Percentiles rank a stretch among this genome's conserved stretches.
Evolutionary conservation across 2,888 invertebrate species (phyloP).

Genomic region (Euzophera pinguis): DNA sequence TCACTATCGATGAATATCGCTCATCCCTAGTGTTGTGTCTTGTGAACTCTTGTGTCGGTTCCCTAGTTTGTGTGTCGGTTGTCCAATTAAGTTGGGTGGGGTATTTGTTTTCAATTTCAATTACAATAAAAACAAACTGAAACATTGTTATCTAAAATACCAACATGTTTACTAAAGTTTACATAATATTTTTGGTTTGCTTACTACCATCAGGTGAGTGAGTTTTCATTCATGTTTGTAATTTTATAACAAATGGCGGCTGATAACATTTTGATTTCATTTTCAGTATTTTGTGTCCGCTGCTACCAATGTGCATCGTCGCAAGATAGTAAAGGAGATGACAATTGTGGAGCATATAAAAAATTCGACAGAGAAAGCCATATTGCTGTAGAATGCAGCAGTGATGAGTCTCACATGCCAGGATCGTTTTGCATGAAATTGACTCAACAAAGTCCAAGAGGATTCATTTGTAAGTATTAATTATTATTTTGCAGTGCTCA

Average conservation of each 20-base stretch:
- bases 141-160: neutral
- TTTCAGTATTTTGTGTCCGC: slow-evolving; percentile 85
- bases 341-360: slow-evolving; percentile 94
- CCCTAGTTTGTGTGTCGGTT: too few relatives aligned
- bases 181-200: slow-evolving; percentile 24
- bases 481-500: neutral
- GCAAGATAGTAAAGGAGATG: slow-evolving; percentile 85
- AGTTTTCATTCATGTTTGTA: neutral
- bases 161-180: slow-evolving; percentile 22
- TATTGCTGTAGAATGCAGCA: slow-evolving; percentile 95
- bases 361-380: slow-evolving; percentile 91
- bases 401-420: slow-evolving; percentile 95
- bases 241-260: neutral
- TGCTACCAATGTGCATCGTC: slow-evolving; percentile 97
- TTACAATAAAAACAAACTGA: neutral
- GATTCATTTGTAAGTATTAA: slow-evolving; percentile 92
- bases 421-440: slow-evolving; percentile 98
- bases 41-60: too few relatives aligned
- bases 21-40: too few relatives aligned
- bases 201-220: slow-evolving; percentile 30
- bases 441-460: slow-evolving; percentile 95
- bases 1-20: too few relatives aligned
- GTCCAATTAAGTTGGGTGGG: slow-evolving; percentile 25
- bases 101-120: neutral
- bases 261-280: neutral